phyloP scores from a whole-genome alignment of 2,113 vertebrate species.

The Scomber japonicus region DNA sequence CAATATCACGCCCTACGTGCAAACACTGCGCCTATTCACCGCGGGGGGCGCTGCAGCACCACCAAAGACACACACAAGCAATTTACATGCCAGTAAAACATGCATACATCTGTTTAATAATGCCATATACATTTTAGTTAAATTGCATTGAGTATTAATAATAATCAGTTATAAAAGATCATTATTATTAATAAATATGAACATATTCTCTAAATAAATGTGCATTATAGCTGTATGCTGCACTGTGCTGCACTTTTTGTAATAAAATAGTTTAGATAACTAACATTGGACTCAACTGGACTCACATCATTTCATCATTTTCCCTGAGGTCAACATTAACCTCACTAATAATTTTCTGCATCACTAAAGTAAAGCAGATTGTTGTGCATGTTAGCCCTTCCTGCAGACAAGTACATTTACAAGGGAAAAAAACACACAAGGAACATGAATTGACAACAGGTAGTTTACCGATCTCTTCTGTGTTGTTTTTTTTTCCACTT shows the following conservation, averaged over 20 bases:
- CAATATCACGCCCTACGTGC: slow-evolving; percentile 87
- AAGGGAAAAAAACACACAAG: not conserved
- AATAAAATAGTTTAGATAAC: not conserved
- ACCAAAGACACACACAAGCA: not conserved
- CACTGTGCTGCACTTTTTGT: not conserved
- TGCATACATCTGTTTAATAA: not conserved
- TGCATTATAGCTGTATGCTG: no score
- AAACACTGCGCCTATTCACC: slow-evolving; percentile 54
- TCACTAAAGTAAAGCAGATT: not conserved
- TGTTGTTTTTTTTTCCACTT: no score
- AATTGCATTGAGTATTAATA: not conserved
- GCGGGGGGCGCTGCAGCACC: slow-evolving; percentile 72
- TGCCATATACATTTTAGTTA: not conserved
- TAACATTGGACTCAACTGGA: not conserved
- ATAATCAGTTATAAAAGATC: not conserved
- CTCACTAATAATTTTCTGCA: not conserved
- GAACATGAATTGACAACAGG: no score
- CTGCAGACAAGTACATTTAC: not conserved
- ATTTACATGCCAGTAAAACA: not conserved
- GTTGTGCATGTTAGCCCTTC: no score
- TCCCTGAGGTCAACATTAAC: not conserved
- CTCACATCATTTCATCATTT: not conserved
- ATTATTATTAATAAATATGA: not conserved
- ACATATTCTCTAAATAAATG: not conserved
- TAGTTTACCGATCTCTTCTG: not conserved